Base-by-base conservation (phyloP, 2,113 vertebrate genomes). In the Chaetodon trifascialis region DNA sequence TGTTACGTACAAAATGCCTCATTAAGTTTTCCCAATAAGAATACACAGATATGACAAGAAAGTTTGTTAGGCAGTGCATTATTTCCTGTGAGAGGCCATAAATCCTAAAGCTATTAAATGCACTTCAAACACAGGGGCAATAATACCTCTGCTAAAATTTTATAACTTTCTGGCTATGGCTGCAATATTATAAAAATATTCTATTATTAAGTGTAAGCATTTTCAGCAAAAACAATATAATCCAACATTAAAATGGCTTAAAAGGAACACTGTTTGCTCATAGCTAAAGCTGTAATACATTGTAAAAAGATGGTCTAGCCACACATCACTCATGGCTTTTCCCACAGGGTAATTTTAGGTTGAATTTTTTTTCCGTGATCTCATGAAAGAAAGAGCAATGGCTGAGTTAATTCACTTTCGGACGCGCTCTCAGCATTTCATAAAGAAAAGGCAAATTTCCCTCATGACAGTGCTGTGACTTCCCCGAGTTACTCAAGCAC, bases 401-500 rank as follows among this genome's bases (percentile, higher is more conserved):
- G 17, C 44, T 49, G 4, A 30, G 59, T 56, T 52, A 15, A 68
- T 56, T 34, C 12, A 7, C n/a, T 73, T n/a, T n/a, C 38, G 21
- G 25, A 30, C 9, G 5, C 5, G 47, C 69, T 74, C 30, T 42
- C 5, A 42, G n/a, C 19, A 19, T 64, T 75, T 73, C 12, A 63
- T 21, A 38, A 64, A 52, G 59, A 60, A 40, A 36, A 52, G 4
- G 9, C 3, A 70, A n/a, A 51, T 58, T 38, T 59, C 80, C 19
- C n/a, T 14, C 46, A 47, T 71, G 51, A 68, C 63, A 40, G 46
- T 52, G 68, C 73, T 79, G 70, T 44, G 46, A 72, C 76, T 77
- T 80, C 66, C 73, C 65, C 58, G 67, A 63, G 76, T 80, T 78
- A 64, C 80, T 79, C 51, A 68, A 73, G 49, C 63, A 60, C 21